Percentiles rank a stretch among this genome's conserved stretches.
Evolutionary conservation across 1,140 invertebrate genomes (phyloP).

Genomic region (Drosophila punjabiensis): DNA sequence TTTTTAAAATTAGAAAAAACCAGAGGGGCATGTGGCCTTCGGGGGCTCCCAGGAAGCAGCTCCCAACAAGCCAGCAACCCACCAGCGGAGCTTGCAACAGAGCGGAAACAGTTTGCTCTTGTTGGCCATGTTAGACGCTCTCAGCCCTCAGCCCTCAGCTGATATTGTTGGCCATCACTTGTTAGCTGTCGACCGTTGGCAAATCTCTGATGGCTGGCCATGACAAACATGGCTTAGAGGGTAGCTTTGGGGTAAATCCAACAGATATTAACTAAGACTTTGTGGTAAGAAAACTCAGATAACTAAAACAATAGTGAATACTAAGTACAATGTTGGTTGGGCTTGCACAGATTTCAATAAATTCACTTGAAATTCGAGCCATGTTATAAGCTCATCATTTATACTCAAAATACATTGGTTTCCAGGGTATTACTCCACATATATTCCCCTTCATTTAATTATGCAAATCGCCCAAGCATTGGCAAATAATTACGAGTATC

Average conservation of each 20-base stretch:
- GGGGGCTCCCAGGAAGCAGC: no score
- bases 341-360: no score
- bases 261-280: neutral
- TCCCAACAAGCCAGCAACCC: constrained; percentile 24
- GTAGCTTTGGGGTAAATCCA: constrained; percentile 6
- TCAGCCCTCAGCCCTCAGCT: constrained; percentile 20
- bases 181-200: constrained; percentile 26
- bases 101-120: constrained; percentile 67
- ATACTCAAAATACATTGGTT: no score
- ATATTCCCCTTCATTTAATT: neutral
- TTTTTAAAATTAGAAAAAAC: constrained; percentile 65
- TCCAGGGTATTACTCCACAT: neutral
- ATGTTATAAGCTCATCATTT: no score
- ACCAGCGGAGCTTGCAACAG: constrained; percentile 54
- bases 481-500: constrained; percentile 35
- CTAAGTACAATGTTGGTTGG: no score
- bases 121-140: constrained; percentile 34
- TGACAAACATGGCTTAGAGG: constrained; percentile 41
- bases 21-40: no score
- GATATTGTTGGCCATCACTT: constrained; percentile 21
- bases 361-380: no score
- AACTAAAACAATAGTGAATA: neutral
- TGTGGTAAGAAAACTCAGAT: neutral
- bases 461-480: constrained; percentile 27
- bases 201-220: constrained; percentile 36